These are phyloP conservation scores for Netelia inedita DNA, from an alignment of 2,888 invertebrate species.

Conservation along the genomic window DNA sequence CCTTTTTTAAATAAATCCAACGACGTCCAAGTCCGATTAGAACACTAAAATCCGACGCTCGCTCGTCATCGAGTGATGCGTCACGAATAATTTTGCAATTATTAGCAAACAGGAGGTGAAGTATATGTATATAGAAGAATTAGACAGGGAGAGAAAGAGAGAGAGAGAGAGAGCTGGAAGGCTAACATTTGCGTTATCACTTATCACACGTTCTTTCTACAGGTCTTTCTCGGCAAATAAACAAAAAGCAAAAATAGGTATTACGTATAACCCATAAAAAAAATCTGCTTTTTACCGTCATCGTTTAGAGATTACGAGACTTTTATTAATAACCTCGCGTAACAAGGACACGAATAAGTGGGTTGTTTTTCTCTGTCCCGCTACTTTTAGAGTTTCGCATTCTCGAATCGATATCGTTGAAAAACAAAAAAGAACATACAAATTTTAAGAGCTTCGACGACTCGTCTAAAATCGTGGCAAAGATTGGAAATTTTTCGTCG, in stretches of 20 bases:
- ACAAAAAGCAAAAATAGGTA: constrained; percentile 11
- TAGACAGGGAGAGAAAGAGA: not conserved
- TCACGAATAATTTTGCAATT: constrained; percentile 7
- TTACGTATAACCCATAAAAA: too few relatives aligned
- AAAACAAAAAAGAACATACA: not conserved
- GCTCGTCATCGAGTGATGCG: not conserved
- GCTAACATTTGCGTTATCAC: constrained; percentile 50
- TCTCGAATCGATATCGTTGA: not conserved
- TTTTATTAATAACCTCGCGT: not conserved
- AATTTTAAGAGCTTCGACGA: not conserved
- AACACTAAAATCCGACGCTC: not conserved
- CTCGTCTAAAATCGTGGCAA: constrained; percentile 17
- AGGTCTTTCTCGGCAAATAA: not conserved
- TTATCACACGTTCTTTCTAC: constrained; percentile 36
- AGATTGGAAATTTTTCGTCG: not conserved
- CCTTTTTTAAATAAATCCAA: not conserved
- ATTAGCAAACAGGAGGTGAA: constrained; percentile 4
- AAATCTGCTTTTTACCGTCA: not conserved
- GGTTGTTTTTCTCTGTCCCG: too few relatives aligned
- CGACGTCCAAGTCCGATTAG: not conserved
- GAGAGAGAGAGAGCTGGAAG: constrained; percentile 46
- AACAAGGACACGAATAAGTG: not conserved
- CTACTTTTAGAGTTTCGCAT: too few relatives aligned
- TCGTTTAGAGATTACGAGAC: constrained; percentile 35
- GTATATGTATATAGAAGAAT: constrained; percentile 8